A percentile compares a stretch with the other conserved stretches of the same genome.
Conservation (phyloP, 2,113 vertebrate species). For the Phocoena phocoena region DNA sequence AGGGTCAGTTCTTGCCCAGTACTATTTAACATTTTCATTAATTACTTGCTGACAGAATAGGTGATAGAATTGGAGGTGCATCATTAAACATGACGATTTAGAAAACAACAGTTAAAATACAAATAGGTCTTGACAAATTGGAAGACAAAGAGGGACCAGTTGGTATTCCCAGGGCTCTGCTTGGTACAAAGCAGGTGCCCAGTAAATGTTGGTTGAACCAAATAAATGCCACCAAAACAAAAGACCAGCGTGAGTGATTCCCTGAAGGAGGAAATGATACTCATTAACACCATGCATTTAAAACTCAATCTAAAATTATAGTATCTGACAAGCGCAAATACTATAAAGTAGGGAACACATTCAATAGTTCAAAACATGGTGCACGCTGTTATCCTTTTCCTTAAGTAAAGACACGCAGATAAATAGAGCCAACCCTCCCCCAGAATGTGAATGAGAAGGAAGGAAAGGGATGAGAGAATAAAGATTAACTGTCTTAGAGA, state of each 20-base stretch:
- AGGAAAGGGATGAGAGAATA: not conserved
- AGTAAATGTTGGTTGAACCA: not conserved
- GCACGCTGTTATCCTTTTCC: not conserved
- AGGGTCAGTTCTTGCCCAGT: conserved; percentile 43
- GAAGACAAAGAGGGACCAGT: not conserved
- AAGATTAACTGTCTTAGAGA: not conserved
- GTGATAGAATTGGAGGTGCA: conserved; percentile 28
- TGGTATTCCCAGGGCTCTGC: not conserved
- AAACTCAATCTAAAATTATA: not conserved
- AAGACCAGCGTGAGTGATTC: not conserved
- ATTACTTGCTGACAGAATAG: conserved; percentile 56
- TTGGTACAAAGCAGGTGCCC: not conserved
- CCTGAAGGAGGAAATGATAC: not conserved
- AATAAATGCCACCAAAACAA: conserved; percentile 29
- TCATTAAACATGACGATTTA: conserved; percentile 56
- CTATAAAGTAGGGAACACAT: not conserved
- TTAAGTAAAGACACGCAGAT: not conserved
- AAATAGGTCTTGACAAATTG: conserved; percentile 41
- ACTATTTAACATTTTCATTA: conserved; percentile 65
- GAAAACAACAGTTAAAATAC: conserved; percentile 35
- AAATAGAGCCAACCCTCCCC: not conserved
- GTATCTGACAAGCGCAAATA: not conserved
- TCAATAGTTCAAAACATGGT: not conserved
- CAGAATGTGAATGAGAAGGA: not conserved
- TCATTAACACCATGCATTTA: not conserved